Conservation (phyloP, 2,888 invertebrate genomes). For the Gasteruption jaculator region DNA sequence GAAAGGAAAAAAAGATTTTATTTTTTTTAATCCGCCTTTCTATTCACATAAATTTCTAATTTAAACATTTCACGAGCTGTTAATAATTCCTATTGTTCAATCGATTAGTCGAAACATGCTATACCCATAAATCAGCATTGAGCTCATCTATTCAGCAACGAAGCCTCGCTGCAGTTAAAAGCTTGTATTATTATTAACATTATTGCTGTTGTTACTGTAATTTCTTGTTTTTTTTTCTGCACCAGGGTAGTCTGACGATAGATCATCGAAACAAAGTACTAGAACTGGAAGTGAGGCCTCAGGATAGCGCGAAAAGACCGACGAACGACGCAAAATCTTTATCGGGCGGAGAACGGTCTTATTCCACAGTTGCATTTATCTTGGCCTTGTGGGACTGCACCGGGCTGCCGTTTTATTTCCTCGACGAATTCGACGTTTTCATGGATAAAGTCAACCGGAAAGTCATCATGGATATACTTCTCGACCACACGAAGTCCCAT, state of each 20-base stretch:
- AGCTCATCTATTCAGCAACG: too few relatives aligned
- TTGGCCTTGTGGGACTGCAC: conserved; percentile 91
- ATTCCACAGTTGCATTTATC: conserved; percentile 90
- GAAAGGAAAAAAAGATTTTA: too few relatives aligned
- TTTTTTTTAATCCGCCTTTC: too few relatives aligned
- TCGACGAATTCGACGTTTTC: conserved; percentile 97
- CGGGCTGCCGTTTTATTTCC: conserved; percentile 86
- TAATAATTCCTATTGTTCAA: too few relatives aligned
- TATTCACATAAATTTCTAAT: too few relatives aligned
- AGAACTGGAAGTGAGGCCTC: conserved; percentile 56
- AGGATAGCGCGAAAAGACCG: conserved; percentile 52
- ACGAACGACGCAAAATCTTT: conserved; percentile 63
- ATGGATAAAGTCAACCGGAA: conserved; percentile 87
- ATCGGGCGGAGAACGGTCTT: conserved; percentile 95
- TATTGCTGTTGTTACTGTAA: conserved; percentile 14
- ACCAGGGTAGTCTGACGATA: conserved; percentile 59
- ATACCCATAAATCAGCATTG: too few relatives aligned
- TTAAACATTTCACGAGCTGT: too few relatives aligned
- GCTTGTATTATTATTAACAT: neutral
- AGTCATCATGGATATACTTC: conserved; percentile 72
- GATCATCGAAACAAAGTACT: conserved; percentile 53
- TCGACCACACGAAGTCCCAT: conserved; percentile 68
- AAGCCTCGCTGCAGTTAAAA: too few relatives aligned
- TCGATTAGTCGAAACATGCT: too few relatives aligned
- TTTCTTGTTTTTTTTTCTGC: conserved; percentile 22